Conservation (phyloP, 2,113 vertebrate genomes). For the Prochilodus magdalenae region DNA sequence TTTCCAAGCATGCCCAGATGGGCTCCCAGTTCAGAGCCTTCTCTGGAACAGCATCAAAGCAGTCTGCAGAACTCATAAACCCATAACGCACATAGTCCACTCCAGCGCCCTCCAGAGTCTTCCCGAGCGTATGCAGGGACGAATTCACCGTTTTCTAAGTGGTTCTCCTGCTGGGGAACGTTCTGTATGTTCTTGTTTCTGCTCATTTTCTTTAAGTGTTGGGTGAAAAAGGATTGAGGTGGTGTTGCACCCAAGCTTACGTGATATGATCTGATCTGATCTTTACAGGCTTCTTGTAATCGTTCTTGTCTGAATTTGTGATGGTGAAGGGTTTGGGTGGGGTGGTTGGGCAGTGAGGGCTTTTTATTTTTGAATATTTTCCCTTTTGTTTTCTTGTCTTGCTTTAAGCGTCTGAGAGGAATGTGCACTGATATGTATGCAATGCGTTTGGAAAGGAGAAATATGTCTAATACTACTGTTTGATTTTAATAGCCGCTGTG, state of each 20-base stretch:
- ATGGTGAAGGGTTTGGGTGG: slow-evolving; percentile 79
- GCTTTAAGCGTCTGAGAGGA: slow-evolving; percentile 83
- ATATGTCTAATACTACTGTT: slow-evolving; percentile 88
- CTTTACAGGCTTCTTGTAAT: slow-evolving; percentile 72
- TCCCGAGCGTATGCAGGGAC: not conserved
- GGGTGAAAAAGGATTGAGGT: slow-evolving; percentile 77
- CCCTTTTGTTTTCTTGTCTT: slow-evolving; percentile 73
- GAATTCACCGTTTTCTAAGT: not conserved
- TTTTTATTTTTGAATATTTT: slow-evolving; percentile 59
- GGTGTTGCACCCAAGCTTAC: slow-evolving; percentile 75
- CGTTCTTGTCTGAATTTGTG: slow-evolving; percentile 60
- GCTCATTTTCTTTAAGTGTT: slow-evolving; percentile 75
- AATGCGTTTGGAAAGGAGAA: slow-evolving; percentile 68
- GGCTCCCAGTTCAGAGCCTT: not conserved
- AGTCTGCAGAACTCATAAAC: not conserved
- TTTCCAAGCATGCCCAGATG: not conserved
- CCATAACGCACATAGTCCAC: not conserved
- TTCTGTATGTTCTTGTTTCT: slow-evolving; percentile 76
- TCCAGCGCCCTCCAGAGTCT: not conserved
- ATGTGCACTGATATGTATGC: slow-evolving; percentile 87
- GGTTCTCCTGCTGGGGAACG: slow-evolving; percentile 38
- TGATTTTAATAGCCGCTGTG: slow-evolving; percentile 88
- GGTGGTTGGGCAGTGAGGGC: slow-evolving; percentile 61
- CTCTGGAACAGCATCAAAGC: not conserved
- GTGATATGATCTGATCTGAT: slow-evolving; percentile 76